phyloP scores from a whole-genome alignment of 2,113 vertebrate genomes.

The Labeo rohita region DNA sequence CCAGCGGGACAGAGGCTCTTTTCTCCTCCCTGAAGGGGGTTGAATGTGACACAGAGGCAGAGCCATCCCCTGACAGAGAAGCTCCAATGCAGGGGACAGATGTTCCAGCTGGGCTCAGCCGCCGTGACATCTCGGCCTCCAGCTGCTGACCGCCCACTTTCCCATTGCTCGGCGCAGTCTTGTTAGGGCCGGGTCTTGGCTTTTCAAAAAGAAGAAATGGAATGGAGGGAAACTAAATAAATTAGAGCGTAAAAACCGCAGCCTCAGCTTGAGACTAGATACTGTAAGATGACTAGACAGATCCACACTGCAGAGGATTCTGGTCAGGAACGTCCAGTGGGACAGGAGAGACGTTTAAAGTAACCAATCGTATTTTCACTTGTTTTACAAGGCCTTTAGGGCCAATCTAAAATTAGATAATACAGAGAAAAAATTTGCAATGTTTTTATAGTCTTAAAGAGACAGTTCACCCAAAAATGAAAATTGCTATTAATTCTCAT shows the following conservation, averaged over 20 bases:
- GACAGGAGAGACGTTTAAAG: neutral
- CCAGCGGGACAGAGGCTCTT: slow-evolving; percentile 41
- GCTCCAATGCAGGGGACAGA: slow-evolving; percentile 45
- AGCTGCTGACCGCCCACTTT: slow-evolving; percentile 34
- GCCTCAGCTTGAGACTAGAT: neutral
- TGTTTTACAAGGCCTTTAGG: neutral
- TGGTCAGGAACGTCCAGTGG: neutral
- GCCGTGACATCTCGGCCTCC: slow-evolving; percentile 23
- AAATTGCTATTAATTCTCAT: too few relatives aligned
- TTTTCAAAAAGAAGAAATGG: neutral
- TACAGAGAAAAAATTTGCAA: neutral
- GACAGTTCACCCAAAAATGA: too few relatives aligned
- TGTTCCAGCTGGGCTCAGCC: slow-evolving; percentile 43
- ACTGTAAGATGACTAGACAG: neutral
- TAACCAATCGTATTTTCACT: neutral
- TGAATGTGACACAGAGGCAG: slow-evolving; percentile 33
- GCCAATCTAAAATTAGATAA: neutral
- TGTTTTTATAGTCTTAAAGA: neutral
- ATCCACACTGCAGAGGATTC: neutral
- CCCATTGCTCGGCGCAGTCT: slow-evolving; percentile 18
- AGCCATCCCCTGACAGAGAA: slow-evolving; percentile 18
- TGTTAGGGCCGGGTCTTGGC: slow-evolving; percentile 10
- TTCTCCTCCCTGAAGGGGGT: slow-evolving; percentile 31
- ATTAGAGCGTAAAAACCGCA: neutral
- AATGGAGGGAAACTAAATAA: neutral